Percentiles rank a stretch among this genome's conserved stretches.
Evolutionary conservation across 2,888 invertebrate genomes (phyloP).

Genomic region (Melanotus villosus): DNA sequence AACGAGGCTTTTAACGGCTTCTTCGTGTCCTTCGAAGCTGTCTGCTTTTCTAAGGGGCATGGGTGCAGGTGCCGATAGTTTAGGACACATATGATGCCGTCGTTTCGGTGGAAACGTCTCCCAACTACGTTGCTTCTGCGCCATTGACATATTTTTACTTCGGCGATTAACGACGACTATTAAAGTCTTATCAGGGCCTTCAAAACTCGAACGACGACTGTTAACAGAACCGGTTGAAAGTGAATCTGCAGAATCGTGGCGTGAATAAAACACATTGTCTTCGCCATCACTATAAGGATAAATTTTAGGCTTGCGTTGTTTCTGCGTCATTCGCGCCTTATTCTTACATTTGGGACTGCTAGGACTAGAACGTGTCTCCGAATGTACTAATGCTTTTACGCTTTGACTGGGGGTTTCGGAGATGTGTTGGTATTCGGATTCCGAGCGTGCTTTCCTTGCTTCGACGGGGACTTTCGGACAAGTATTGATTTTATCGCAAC

Average conservation of each 20-base stretch:
- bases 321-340: slow-evolving; percentile 57
- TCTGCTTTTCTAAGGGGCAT: slow-evolving; percentile 73
- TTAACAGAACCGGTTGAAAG: slow-evolving; percentile 68
- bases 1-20: slow-evolving; percentile 77
- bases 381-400: slow-evolving; percentile 71
- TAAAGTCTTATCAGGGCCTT: slow-evolving; percentile 69
- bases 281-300: slow-evolving; percentile 74
- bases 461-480: slow-evolving; percentile 58
- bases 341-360: slow-evolving; percentile 65
- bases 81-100: slow-evolving; percentile 64
- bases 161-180: slow-evolving; percentile 70
- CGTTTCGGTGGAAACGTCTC: slow-evolving; percentile 75
- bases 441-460: slow-evolving; percentile 61
- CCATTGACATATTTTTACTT: slow-evolving; percentile 66
- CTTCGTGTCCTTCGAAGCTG: slow-evolving; percentile 80
- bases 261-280: slow-evolving; percentile 71
- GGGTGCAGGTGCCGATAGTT: slow-evolving; percentile 59
- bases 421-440: slow-evolving; percentile 73
- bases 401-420: slow-evolving; percentile 71
- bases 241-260: slow-evolving; percentile 72
- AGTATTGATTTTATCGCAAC: slow-evolving; percentile 67
- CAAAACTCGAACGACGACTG: slow-evolving; percentile 72
- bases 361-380: slow-evolving; percentile 66
- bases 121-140: slow-evolving; percentile 76
- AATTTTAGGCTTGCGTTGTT: slow-evolving; percentile 64